A percentile compares a stretch with the other conserved stretches of the same genome.
phyloP scores from a whole-genome alignment of 2,113 vertebrate genomes.

The Poicephalus gulielmi region DNA sequence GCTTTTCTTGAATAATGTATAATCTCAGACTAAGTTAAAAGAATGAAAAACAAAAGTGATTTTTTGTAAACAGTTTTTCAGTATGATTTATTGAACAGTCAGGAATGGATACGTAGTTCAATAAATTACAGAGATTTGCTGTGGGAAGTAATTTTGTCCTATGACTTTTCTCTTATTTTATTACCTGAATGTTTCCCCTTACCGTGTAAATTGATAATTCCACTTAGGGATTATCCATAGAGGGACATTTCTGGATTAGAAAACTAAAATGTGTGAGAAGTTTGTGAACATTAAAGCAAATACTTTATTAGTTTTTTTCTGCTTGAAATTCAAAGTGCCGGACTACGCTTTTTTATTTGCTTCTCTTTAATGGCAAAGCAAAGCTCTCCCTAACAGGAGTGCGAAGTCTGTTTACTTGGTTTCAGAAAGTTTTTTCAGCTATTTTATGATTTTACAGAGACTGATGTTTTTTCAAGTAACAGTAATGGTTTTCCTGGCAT shows the following conservation, averaged over 20 bases:
- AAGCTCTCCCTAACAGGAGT: background rate
- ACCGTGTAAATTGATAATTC: background rate
- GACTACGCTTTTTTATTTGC: background rate
- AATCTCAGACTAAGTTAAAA: background rate
- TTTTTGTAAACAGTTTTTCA: background rate
- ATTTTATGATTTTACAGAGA: background rate
- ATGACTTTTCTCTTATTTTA: background rate
- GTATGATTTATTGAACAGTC: background rate
- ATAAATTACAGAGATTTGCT: background rate
- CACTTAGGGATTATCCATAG: background rate
- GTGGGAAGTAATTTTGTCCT: background rate
- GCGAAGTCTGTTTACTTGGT: background rate
- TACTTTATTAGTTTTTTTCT: background rate
- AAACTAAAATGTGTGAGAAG: background rate
- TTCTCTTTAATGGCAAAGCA: background rate
- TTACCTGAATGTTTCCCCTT: background rate
- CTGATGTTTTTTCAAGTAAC: background rate
- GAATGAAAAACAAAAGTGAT: background rate
- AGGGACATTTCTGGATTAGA: background rate
- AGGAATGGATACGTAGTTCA: background rate
- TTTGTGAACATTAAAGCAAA: background rate
- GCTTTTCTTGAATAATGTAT: background rate
- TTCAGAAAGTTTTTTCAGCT: background rate
- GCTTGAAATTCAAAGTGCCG: background rate
- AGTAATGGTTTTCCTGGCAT: background rate